Base-by-base conservation (phyloP, 2,113 vertebrate species). In the Salvelinus sp. region DNA sequence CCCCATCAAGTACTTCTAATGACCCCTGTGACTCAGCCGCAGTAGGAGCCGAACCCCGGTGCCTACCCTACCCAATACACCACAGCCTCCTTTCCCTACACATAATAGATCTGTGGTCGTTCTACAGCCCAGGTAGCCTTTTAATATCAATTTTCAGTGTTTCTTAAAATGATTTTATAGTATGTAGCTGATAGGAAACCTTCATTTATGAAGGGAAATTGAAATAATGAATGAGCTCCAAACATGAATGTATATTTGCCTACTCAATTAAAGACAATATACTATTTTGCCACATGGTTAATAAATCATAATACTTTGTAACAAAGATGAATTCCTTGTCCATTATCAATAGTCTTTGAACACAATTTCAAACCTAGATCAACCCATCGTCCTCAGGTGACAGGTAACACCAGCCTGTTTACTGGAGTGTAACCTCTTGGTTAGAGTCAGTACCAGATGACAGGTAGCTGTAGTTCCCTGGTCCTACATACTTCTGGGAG, bases 1-100 rank as follows among this genome's bases (percentile, higher is more conserved):
- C 0, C 92, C 92, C 5, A 86, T 96, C 69, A 48, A 68, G 0
- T 91, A 81, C 73, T 95, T 95, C 87, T 57, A 14, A 57, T 57
- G 20, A 57, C 54, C 54, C 54, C 20, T 18, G 54, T 57, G 54
- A 44, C 38, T 9, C 38, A 44, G 38, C 9, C 38, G 38, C 38
- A 44, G 38, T 44, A 9, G 2, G 9, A 44, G 38, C 38, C 2
- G 38, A 44, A 44, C 38, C 38, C 38, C 2, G 9, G 38, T 10
- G 38, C 9, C 38, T 44, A 44, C 38, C 38, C 9, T 44, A 44
- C 38, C 38, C 38, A 44, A 44, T 44, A 9, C 38, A 44, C 38
- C 9, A 44, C 9, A 44, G 38, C 54, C 54, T 57, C 54, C 5
- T 18, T 57, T 20, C 54, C 13, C 14, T 6, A 6, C 54, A 57